phyloP scores from a whole-genome alignment of 2,888 invertebrate species.

The Cecidostiba fungosa region DNA sequence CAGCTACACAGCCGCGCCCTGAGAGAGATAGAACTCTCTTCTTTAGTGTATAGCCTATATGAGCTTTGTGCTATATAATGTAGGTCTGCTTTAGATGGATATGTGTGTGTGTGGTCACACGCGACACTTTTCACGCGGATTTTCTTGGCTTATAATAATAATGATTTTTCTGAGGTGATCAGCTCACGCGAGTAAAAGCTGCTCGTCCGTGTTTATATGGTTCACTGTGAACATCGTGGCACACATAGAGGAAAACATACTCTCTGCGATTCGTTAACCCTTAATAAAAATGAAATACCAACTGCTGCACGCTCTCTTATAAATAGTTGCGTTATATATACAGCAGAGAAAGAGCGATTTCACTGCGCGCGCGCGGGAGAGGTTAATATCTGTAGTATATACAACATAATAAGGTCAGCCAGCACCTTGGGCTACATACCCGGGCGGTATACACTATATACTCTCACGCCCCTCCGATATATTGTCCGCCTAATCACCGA shows the following conservation, averaged over 20 bases:
- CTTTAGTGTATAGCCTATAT: background rate
- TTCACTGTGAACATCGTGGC: too few relatives aligned
- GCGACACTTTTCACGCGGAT: constrained; percentile 1
- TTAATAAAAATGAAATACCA: background rate
- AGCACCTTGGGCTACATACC: constrained; percentile 37
- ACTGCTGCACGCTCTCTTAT: background rate
- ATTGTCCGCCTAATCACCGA: constrained; percentile 33
- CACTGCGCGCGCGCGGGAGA: constrained; percentile 16
- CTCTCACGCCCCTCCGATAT: constrained; percentile 30
- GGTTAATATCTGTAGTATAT: constrained; percentile 24
- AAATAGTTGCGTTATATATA: background rate
- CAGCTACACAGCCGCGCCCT: background rate
- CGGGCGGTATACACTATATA: background rate
- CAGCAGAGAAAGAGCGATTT: constrained; percentile 29
- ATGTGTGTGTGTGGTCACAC: constrained; percentile 1
- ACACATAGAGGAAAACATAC: background rate
- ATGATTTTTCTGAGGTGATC: background rate
- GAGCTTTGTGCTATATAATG: constrained; percentile 13
- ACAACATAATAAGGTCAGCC: constrained; percentile 42
- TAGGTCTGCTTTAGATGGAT: background rate
- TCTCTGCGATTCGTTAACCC: background rate
- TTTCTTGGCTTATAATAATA: background rate
- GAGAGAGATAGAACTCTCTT: background rate
- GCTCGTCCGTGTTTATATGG: background rate
- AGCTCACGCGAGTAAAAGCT: background rate